Evolutionary conservation across 2,113 vertebrate species (phyloP).

Genomic region (Lathamus discolor): DNA sequence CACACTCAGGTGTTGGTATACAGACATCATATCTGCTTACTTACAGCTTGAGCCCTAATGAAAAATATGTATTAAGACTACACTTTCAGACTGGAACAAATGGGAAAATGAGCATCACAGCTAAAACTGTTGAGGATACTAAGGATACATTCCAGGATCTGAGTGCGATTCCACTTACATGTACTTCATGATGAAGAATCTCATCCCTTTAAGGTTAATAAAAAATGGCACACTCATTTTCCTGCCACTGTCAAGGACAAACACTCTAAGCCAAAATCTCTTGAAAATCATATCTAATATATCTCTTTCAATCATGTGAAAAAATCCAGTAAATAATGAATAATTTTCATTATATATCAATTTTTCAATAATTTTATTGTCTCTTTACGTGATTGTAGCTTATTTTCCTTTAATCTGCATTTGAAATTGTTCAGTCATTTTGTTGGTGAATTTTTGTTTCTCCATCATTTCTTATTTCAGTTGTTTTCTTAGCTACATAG

Average conservation of each 20-base stretch:
- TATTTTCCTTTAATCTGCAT: background rate
- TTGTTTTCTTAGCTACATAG: background rate
- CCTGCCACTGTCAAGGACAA: background rate
- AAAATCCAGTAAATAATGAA: background rate
- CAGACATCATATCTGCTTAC: background rate
- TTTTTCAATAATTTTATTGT: background rate
- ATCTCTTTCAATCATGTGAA: background rate
- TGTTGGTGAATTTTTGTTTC: conserved; percentile 14
- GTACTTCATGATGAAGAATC: background rate
- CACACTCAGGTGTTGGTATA: background rate
- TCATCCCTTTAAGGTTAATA: background rate
- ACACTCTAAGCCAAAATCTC: background rate
- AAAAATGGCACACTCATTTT: background rate
- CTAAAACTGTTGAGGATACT: background rate
- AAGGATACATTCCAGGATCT: background rate
- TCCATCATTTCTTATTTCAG: conserved; percentile 3
- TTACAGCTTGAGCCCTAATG: background rate
- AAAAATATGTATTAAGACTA: background rate
- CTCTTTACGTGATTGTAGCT: background rate
- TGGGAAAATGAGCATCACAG: background rate
- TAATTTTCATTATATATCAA: background rate
- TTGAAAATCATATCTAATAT: background rate
- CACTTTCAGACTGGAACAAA: background rate
- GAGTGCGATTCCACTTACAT: background rate
- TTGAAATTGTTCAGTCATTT: background rate